A percentile compares a stretch with the other conserved stretches of the same genome.
Evolutionary conservation across 2,113 vertebrate genomes (phyloP).

Genomic region (Halcyon malimbica): DNA sequence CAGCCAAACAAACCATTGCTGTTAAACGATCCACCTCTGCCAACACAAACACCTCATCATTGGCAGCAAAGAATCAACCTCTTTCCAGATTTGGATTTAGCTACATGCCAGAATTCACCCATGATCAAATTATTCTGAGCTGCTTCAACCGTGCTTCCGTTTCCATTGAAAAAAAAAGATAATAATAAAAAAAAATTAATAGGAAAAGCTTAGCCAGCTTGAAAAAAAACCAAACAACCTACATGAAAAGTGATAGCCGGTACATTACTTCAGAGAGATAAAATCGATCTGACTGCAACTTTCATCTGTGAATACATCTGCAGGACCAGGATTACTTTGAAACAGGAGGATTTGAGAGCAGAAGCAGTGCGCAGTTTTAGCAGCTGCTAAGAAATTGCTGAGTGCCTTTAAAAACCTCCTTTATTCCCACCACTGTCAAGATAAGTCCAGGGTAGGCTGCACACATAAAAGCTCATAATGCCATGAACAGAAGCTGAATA

Average conservation of each 20-base stretch:
- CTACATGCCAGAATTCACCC: background rate
- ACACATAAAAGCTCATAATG: background rate
- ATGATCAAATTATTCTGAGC: background rate
- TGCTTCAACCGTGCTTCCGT: background rate
- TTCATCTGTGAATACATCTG: slow-evolving; percentile 42
- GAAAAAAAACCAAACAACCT: background rate
- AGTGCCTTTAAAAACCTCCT: background rate
- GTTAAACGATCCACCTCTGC: background rate
- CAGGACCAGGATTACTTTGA: background rate
- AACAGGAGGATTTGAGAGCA: slow-evolving; percentile 23
- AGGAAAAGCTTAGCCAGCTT: background rate
- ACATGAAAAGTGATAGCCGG: background rate
- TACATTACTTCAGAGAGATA: background rate
- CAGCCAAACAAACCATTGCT: background rate
- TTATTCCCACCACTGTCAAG: background rate
- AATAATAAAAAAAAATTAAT: background rate
- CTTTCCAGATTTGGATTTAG: background rate
- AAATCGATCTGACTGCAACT: background rate
- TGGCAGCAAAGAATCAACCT: background rate
- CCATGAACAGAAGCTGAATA: background rate
- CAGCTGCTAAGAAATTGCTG: background rate
- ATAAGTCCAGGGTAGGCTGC: background rate
- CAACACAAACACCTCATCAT: background rate
- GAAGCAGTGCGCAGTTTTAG: background rate
- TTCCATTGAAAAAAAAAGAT: background rate